A percentile compares a stretch with the other conserved stretches of the same genome.
Conservation (phyloP, 2,797 vertebrate genomes). For the Ataeniobius toweri region DNA sequence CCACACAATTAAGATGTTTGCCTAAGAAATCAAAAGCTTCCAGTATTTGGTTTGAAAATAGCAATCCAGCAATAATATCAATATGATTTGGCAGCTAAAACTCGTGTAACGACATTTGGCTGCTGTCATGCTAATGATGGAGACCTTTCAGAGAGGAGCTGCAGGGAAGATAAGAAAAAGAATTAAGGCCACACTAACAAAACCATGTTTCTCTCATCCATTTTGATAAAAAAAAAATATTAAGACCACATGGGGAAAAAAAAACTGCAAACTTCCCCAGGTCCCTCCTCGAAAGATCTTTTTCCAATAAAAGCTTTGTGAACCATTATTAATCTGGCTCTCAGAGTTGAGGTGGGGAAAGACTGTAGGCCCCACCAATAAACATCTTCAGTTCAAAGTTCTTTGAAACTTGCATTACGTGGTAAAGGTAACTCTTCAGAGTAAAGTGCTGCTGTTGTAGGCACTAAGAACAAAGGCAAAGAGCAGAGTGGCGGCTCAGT, state of each 20-base stretch:
- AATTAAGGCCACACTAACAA: constrained; percentile 29
- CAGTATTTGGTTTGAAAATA: constrained; percentile 83
- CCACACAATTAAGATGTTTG: constrained; percentile 82
- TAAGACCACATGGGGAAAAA: constrained; percentile 57
- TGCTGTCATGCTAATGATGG: constrained; percentile 78
- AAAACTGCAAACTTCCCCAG: constrained; percentile 65
- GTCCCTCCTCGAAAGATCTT: constrained; percentile 61
- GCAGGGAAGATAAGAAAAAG: constrained; percentile 46
- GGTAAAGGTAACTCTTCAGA: constrained; percentile 96
- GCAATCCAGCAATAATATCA: constrained; percentile 71
- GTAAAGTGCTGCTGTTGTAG: constrained; percentile 93
- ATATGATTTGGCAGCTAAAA: constrained; percentile 77
- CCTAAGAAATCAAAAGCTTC: constrained; percentile 22
- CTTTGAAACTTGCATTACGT: constrained; percentile 81
- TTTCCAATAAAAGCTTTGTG: constrained; percentile 76
- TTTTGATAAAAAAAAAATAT: constrained; percentile 44
- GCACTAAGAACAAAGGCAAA: constrained; percentile 96
- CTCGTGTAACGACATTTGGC: constrained; percentile 73
- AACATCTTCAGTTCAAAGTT: constrained; percentile 65
- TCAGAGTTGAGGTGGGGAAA: constrained; percentile 73
- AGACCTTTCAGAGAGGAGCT: constrained; percentile 47
- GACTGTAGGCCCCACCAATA: constrained; percentile 60
- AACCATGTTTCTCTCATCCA: constrained; percentile 50
- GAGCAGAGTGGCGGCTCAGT: constrained; percentile 82
- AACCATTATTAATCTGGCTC: constrained; percentile 77